A percentile compares a stretch with the other conserved stretches of the same genome.
These are phyloP conservation scores for Calidris pygmaea DNA, from an alignment of 2,113 vertebrate genomes.

Conservation along the genomic window DNA sequence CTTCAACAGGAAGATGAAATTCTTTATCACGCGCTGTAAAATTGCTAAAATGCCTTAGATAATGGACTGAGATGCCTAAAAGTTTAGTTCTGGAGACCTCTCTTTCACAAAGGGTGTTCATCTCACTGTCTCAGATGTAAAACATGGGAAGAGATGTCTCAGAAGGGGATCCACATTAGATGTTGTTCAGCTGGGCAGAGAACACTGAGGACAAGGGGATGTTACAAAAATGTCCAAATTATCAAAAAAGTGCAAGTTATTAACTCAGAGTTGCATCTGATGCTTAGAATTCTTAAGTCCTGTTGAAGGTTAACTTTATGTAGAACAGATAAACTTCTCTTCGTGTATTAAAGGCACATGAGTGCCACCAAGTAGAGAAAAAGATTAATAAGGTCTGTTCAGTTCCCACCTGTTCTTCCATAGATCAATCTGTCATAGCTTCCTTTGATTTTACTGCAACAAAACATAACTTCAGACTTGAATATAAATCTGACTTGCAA, in stretches of 20 bases:
- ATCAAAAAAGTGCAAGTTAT: neutral
- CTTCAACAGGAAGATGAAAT: neutral
- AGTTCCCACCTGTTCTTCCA: slow-evolving; percentile 30
- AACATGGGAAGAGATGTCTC: neutral
- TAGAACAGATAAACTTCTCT: neutral
- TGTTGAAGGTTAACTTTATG: neutral
- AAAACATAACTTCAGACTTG: slow-evolving; percentile 44
- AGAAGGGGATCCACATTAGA: neutral
- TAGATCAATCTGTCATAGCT: slow-evolving; percentile 43
- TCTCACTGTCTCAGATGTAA: neutral
- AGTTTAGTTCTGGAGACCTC: neutral
- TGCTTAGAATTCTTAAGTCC: neutral
- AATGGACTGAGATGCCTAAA: neutral
- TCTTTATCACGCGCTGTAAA: neutral
- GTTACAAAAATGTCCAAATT: neutral
- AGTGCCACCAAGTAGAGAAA: slow-evolving; percentile 3
- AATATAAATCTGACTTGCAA: slow-evolving; percentile 61
- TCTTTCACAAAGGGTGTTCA: neutral
- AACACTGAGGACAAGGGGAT: neutral
- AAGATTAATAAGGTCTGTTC: slow-evolving; percentile 41
- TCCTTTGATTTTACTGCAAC: slow-evolving; percentile 51
- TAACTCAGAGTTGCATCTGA: neutral
- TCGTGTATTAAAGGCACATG: neutral
- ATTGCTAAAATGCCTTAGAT: neutral
- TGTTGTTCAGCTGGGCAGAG: neutral